Conservation (phyloP, 2,113 vertebrate genomes). For the Chloebia gouldiae region DNA sequence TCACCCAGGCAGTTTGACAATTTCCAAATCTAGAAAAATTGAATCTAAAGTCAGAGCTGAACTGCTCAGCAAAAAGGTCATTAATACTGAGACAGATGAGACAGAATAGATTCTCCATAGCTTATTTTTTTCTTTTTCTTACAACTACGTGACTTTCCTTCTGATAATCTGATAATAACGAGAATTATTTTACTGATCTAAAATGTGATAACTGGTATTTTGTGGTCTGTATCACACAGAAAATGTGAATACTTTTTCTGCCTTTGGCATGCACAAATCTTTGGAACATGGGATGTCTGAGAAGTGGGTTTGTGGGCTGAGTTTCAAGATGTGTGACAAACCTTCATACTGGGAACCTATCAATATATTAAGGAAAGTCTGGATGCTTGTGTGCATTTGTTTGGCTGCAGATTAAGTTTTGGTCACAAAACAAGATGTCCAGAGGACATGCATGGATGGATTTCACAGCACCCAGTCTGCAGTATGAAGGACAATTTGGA, state of each 20-base stretch:
- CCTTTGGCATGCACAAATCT: background rate
- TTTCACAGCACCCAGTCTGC: background rate
- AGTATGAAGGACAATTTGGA: background rate
- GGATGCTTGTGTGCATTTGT: background rate
- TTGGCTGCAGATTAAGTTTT: background rate
- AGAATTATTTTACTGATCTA: background rate
- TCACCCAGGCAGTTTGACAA: background rate
- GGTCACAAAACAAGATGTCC: background rate
- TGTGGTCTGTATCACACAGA: background rate
- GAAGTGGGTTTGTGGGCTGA: background rate
- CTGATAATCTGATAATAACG: background rate
- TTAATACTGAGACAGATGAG: background rate
- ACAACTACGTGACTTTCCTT: background rate
- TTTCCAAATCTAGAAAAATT: constrained; percentile 1
- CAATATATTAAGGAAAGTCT: background rate
- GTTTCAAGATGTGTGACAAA: background rate
- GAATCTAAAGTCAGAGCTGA: background rate
- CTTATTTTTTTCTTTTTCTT: background rate
- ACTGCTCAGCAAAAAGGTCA: background rate
- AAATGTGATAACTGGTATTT: background rate
- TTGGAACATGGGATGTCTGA: background rate
- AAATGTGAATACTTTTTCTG: background rate
- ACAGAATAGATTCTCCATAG: background rate
- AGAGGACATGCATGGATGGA: background rate
- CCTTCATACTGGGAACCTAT: background rate